phyloP scores from a whole-genome alignment of 2,113 vertebrate species.

The Dipodomys merriami region DNA sequence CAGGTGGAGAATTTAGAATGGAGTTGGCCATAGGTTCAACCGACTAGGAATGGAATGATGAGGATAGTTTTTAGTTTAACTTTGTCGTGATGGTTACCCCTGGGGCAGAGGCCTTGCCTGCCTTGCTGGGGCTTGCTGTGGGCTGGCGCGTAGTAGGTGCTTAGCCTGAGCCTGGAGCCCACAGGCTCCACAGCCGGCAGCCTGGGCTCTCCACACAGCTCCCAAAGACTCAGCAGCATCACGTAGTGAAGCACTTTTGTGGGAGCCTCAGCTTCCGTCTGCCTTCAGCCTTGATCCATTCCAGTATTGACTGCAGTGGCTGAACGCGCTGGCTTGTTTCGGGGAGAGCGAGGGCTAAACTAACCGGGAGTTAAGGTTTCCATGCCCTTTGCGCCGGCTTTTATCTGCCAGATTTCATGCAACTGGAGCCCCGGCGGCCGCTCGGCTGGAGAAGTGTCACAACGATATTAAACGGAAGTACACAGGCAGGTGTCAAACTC shows the following conservation, averaged over 20 bases:
- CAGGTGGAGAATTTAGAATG: neutral
- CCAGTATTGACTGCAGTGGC: neutral
- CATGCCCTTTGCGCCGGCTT: neutral
- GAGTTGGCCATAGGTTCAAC: neutral
- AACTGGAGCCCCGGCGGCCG: neutral
- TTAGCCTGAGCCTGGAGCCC: neutral
- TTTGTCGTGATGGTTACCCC: accelerated
- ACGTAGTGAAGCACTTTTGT: neutral
- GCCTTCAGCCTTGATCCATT: neutral
- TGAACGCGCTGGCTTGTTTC: neutral
- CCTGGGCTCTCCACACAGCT: neutral
- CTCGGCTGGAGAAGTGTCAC: slow-evolving; percentile 56
- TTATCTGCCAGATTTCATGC: slow-evolving; percentile 55
- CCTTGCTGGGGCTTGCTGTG: accelerated
- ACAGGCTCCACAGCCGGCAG: neutral
- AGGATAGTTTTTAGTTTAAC: neutral
- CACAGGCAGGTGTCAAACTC: neutral
- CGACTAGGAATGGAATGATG: neutral
- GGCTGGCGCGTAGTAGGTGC: neutral
- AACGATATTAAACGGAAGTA: slow-evolving; percentile 45
- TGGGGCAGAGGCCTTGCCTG: accelerated
- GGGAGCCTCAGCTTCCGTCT: neutral
- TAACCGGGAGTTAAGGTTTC: slow-evolving; percentile 51
- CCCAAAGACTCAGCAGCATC: neutral
- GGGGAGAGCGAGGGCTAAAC: slow-evolving; percentile 2